A percentile compares a stretch with the other conserved stretches of the same genome.
Conservation (phyloP, 64 coral and sea anemone genomes). For the Montipora cactus region DNA sequence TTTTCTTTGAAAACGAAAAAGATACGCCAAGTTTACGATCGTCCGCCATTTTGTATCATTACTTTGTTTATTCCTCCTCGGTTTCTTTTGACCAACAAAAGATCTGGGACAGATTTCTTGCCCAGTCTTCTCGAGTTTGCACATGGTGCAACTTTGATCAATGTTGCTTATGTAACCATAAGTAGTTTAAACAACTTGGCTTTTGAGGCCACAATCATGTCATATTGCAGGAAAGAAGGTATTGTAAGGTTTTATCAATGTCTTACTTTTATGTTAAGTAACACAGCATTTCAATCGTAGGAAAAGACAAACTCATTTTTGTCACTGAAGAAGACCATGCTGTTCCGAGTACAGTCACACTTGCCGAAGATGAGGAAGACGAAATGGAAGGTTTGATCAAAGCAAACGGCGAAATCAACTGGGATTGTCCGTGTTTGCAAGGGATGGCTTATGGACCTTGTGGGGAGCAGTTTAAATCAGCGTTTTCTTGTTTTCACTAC, state of each 20-base stretch:
- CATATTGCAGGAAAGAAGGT: conserved; percentile 98
- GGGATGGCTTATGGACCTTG: conserved; percentile 97
- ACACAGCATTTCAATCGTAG: conserved; percentile 35
- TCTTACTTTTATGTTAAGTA: neutral
- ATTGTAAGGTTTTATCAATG: neutral
- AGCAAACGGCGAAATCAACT: conserved; percentile 97
- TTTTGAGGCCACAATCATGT: conserved; percentile 57
- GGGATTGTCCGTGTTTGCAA: conserved; percentile 99
- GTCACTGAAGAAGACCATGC: conserved; percentile 90
- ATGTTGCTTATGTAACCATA: neutral
- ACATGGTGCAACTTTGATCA: conserved; percentile 15
- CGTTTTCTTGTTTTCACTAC: conserved; percentile 98
- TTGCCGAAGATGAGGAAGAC: conserved; percentile 85
- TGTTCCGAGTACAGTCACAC: conserved; percentile 61
- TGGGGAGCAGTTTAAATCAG: conserved; percentile 92
- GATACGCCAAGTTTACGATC: conserved; percentile 57
- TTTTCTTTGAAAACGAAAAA: conserved; percentile 88
- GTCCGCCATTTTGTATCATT: conserved; percentile 74
- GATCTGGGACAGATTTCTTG: neutral
- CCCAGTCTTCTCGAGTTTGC: conserved; percentile 52
- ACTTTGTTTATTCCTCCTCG: neutral
- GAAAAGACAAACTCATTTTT: conserved; percentile 98
- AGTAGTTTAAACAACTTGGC: neutral
- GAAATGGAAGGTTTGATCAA: conserved; percentile 96
- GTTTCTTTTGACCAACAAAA: neutral